Evolutionary conservation across 2,888 invertebrate genomes (phyloP), one percentile per base, ranked within the genome.

Genomic region (Dolichopus griseipennis): DNA sequence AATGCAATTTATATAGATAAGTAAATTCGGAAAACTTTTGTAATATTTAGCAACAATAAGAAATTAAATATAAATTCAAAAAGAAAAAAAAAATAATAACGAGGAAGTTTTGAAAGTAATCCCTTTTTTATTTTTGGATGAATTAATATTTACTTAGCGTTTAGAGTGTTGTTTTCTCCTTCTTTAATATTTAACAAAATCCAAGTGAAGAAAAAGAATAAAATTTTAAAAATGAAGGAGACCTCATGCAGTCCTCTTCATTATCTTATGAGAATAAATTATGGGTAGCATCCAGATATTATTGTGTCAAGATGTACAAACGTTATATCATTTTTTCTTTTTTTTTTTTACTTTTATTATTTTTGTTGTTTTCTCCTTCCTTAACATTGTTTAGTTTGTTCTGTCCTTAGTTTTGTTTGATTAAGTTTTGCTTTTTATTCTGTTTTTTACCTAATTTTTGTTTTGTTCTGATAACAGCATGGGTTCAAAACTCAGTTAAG

Each of bases 281-380:
- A 43, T 43, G 43, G 43, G 43, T 43, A 43, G 43, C 43, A 43
- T 43, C n/a, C 43, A 43, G 43, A 43, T 43, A 43, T 43, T 43
- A 43, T 43, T 43, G 10, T 43, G 43, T 43, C 43, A 43, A 15
- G 12, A 12, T 10, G 43, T 43, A 43, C 6, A 43, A 43, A 43
- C 12, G 43, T 43, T 43, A 43, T n/a, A n/a, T n/a, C n/a, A n/a
- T n/a, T n/a, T n/a, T n/a, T n/a, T n/a, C n/a, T n/a, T n/a, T 37
- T 37, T 37, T 37, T n/a, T n/a, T n/a, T n/a, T n/a, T n/a, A n/a
- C n/a, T n/a, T n/a, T n/a, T n/a, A n/a, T n/a, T n/a, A n/a, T 37
- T 6, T 37, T 37, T 6, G 37, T 37, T 37, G 6, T 10, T 37
- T 37, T n/a, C n/a, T n/a, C n/a, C n/a, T n/a, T n/a, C n/a, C n/a